Percentiles rank a stretch among this genome's conserved stretches.
These are phyloP conservation scores for Peucedramus taeniatus DNA, from an alignment of 2,113 vertebrate genomes.

Conservation along the genomic window DNA sequence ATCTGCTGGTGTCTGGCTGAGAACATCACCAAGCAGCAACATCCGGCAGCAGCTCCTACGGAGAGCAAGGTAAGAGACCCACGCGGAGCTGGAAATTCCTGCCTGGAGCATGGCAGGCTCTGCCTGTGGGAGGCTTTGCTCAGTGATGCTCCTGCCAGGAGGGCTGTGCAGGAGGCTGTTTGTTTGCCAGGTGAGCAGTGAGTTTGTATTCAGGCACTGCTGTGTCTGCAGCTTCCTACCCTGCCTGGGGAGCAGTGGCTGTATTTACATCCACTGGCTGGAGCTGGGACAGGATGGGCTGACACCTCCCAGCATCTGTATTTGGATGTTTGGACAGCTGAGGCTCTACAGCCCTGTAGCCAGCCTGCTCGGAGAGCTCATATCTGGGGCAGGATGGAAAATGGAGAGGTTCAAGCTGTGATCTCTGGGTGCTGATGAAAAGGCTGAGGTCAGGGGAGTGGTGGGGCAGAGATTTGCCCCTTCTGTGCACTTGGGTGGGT, in stretches of 20 bases:
- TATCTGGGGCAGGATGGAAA: background rate
- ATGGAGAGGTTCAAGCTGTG: background rate
- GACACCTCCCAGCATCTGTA: background rate
- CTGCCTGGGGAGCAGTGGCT: background rate
- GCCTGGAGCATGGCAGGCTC: fast-evolving
- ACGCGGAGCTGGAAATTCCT: fast-evolving
- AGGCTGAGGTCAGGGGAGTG: background rate
- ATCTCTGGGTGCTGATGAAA: background rate
- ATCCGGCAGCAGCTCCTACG: slow-evolving; percentile 67
- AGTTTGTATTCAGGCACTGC: background rate
- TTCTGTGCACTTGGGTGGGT: background rate
- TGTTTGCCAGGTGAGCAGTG: background rate
- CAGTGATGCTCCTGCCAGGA: background rate
- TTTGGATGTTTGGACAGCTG: slow-evolving; percentile 16
- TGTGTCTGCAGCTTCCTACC: background rate
- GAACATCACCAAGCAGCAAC: slow-evolving; percentile 91
- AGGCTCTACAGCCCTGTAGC: fast-evolving
- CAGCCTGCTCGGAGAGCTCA: fast-evolving
- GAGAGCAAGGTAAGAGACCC: slow-evolving; percentile 82
- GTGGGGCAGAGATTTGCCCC: background rate
- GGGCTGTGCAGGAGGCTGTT: background rate
- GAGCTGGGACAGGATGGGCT: background rate
- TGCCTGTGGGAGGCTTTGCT: background rate
- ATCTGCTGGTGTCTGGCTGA: slow-evolving; percentile 95
- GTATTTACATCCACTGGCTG: background rate